Conservation (phyloP, 92 coral and sea anemone genomes). For the Epizoanthus ramosus region DNA sequence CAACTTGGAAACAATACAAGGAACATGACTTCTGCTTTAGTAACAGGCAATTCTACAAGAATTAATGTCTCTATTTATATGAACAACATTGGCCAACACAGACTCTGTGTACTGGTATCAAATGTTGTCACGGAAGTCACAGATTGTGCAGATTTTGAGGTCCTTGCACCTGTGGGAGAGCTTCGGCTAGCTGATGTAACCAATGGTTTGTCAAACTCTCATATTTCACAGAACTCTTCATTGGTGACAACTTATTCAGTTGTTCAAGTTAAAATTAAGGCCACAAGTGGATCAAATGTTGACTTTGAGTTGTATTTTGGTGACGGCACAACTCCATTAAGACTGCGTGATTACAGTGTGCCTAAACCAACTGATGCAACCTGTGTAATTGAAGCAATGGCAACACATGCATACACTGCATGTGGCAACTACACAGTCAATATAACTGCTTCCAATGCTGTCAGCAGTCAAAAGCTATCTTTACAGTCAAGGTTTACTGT, state of each 20-base stretch:
- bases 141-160: constrained; percentile 9
- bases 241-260: constrained; percentile 11
- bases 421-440: constrained; percentile 30
- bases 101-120: constrained; percentile 15
- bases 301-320: constrained; percentile 37
- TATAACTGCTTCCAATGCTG: constrained; percentile 20
- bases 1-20: constrained; percentile 4
- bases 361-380: not conserved
- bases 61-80: not conserved
- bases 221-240: not conserved
- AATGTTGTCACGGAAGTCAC: constrained; percentile 13
- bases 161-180: constrained; percentile 36
- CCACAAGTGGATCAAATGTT: constrained; percentile 24
- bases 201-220: not conserved
- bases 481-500: constrained; percentile 27
- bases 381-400: constrained; percentile 10
- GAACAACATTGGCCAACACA: constrained; percentile 17
- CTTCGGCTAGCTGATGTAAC: not conserved
- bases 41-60: constrained; percentile 3
- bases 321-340: constrained; percentile 4
- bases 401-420: constrained; percentile 10
- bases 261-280: not conserved
- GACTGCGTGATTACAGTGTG: not conserved
- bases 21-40: constrained; percentile 15
- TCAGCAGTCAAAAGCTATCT: constrained; percentile 19